A percentile compares a stretch with the other conserved stretches of the same genome.
These are phyloP conservation scores for Noctilio leporinus DNA, from an alignment of 2,113 vertebrate species.

Conservation along the genomic window DNA sequence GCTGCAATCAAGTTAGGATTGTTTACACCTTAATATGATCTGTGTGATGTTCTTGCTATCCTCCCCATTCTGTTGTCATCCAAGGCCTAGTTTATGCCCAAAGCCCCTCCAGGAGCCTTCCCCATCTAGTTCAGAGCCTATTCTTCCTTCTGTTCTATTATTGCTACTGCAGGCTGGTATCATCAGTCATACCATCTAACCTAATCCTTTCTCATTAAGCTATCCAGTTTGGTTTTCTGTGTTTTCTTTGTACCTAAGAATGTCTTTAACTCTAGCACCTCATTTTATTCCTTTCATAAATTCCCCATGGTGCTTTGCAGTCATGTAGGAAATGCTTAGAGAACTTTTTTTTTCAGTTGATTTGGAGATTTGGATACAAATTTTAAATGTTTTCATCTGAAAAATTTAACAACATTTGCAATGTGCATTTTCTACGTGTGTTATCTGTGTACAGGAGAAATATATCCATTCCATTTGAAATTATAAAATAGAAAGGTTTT, in stretches of 20 bases:
- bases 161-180: not conserved
- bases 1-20: not conserved
- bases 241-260: not conserved
- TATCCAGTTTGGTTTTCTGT: not conserved
- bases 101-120: not conserved
- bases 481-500: not conserved
- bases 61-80: not conserved
- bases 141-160: not conserved
- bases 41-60: not conserved
- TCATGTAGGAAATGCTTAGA: not conserved
- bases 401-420: not conserved
- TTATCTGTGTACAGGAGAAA: not conserved
- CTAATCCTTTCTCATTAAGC: not conserved
- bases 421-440: not conserved
- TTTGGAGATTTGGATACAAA: not conserved
- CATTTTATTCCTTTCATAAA: not conserved
- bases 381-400: not conserved
- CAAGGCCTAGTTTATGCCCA: not conserved
- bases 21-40: not conserved
- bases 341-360: not conserved
- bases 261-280: not conserved
- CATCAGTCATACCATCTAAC: not conserved
- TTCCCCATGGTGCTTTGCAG: not conserved
- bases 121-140: not conserved
- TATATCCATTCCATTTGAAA: not conserved